These are phyloP conservation scores for Microchirus variegatus DNA, from an alignment of 2,797 vertebrate genomes.

Conservation along the genomic window DNA sequence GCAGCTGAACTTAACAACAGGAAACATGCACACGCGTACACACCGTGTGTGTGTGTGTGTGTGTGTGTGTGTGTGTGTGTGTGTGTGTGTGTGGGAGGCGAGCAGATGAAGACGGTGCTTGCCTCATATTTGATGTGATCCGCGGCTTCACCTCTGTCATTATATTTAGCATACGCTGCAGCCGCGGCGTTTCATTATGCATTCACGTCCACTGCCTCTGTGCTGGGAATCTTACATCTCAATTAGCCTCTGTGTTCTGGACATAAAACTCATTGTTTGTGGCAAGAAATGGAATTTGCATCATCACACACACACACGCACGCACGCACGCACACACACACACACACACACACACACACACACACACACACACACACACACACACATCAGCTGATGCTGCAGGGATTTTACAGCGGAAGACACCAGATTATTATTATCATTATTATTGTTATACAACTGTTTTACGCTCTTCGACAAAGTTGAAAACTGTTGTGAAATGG, in stretches of 20 bases:
- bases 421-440: too few species aligned
- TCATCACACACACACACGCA: too few species aligned
- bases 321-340: too few species aligned
- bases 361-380: background rate
- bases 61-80: constrained; percentile 28
- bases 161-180: constrained; percentile 73
- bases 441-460: too few species aligned
- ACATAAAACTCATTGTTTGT: constrained; percentile 62
- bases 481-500: too few species aligned
- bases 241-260: constrained; percentile 70
- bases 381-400: background rate
- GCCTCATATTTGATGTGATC: constrained; percentile 70
- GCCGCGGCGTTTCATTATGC: constrained; percentile 68
- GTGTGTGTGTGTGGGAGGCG: constrained; percentile 57
- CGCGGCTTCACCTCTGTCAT: constrained; percentile 72
- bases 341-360: background rate
- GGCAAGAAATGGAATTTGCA: constrained; percentile 36
- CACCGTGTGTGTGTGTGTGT: constrained; percentile 2
- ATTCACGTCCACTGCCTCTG: constrained; percentile 60
- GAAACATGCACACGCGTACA: constrained; percentile 28
- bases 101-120: constrained; percentile 65
- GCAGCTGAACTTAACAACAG: constrained; percentile 42
- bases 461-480: too few species aligned
- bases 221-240: constrained; percentile 70
- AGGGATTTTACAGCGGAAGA: background rate